Base-by-base conservation (phyloP, 1,140 invertebrate species). In the Leptoteleia sp. region DNA sequence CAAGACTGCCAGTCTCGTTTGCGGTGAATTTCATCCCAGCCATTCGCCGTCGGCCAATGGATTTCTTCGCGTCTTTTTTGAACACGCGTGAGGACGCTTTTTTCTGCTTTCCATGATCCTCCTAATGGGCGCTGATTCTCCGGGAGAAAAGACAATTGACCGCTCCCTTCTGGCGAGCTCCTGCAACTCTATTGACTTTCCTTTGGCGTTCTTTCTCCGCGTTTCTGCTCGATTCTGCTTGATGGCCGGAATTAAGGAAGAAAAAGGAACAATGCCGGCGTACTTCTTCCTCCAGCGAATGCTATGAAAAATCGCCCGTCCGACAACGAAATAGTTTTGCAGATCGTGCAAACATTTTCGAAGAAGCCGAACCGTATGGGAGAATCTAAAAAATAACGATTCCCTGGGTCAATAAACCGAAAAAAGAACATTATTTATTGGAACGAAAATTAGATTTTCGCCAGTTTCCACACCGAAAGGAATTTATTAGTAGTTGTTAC, bases 121-220 rank as follows among this genome's bases (percentile, higher is more conserved):
- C 75, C 77, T 83, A 83, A 83, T 81, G 71, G 79, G 61, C 57
- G 76, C 67, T 50, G 73, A 78, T 79, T 79, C 81, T 78, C 47
- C 25, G 67, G 19, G 15, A 77, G 70, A 77, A 79, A 79, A 81
- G 79, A 79, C 81, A 82, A 82, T 82, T 81, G 81, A 72, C 72
- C 59, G 71, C 64, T 80, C 50, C 52, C 40, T 42, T 31, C 38
- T 19, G 48, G 16, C 50, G 27, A 62, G 35, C 45, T 50, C 70
- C 35, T 61, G 57, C 55, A 57, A 79, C 77, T 76, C 62, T 79
- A 81, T 81, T 79, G 79, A 81, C 79, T 81, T 77, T 71, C 65
- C 55, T 64, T 70, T 50, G 40, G 22, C 73, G 52, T 57, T 17
- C 54, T 57, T 71, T 76, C 48, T 67, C 59, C 55, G 12, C 57